Conservation (phyloP, 2,888 invertebrate species). For the Plemyria rubiginata region DNA sequence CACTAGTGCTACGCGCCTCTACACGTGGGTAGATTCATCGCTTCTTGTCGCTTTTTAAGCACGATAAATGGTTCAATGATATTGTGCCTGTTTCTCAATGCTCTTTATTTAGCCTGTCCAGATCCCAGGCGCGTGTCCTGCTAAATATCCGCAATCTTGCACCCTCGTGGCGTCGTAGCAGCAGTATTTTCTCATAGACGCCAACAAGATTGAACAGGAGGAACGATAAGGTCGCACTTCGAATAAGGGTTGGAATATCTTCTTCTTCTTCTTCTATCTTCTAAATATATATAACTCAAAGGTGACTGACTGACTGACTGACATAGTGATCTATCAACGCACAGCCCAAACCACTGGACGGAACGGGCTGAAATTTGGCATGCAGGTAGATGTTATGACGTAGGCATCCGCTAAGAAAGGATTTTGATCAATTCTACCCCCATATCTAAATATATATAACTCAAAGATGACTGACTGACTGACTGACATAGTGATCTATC, state of each 20-base stretch:
- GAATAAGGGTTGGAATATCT: constrained; percentile 9
- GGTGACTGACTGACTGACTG: no score
- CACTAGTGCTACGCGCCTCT: constrained; percentile 3
- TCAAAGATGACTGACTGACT: no score
- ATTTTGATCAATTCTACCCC: no score
- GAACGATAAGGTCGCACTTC: constrained; percentile 23
- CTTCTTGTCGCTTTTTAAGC: constrained; percentile 8
- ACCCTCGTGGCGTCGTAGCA: constrained; percentile 62
- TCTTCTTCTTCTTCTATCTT: no score
- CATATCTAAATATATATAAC: no score
- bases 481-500: no score
- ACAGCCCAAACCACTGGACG: no score
- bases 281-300: no score
- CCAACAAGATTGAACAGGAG: constrained; percentile 76
- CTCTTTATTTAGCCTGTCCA: constrained; percentile 32
- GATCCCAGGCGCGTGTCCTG: constrained; percentile 25
- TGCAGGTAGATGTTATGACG: no score
- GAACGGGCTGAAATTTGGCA: no score
- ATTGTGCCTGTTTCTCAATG: constrained; percentile 27
- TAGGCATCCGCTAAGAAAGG: no score
- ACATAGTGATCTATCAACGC: no score
- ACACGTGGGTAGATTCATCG: background rate
- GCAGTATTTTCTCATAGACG: constrained; percentile 81
- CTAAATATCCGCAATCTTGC: constrained; percentile 62
- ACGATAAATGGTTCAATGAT: constrained; percentile 17